Percentiles rank a stretch among this genome's conserved stretches.
phyloP scores from a whole-genome alignment of 2,888 invertebrate genomes.

The Alloplasta piceator region DNA sequence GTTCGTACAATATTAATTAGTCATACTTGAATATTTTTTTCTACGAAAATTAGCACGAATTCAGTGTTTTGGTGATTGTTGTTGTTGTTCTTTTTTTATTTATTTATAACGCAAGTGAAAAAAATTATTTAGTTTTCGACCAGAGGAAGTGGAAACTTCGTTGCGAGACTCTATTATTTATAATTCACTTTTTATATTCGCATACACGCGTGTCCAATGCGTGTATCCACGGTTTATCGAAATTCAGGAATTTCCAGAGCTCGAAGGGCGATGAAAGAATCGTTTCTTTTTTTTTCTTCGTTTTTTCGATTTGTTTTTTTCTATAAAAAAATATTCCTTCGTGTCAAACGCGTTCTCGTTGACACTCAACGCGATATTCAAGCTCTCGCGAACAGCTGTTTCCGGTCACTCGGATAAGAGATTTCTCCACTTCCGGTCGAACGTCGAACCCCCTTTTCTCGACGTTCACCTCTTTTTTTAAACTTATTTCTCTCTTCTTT shows the following conservation, averaged over 20 bases:
- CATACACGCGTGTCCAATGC: constrained; percentile 10
- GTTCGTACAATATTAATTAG: constrained; percentile 39
- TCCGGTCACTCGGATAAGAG: constrained; percentile 22
- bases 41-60: constrained; percentile 35
- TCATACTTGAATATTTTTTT: constrained; percentile 32
- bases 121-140: constrained; percentile 39
- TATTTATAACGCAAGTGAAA: constrained; percentile 45
- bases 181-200: constrained; percentile 16
- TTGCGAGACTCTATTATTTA: constrained; percentile 29
- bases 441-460: constrained; percentile 4
- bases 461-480: constrained; percentile 11
- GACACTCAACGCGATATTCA: not conserved
- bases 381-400: constrained; percentile 10
- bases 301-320: constrained; percentile 17
- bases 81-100: constrained; percentile 15
- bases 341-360: constrained; percentile 40
- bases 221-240: constrained; percentile 22
- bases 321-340: constrained; percentile 59
- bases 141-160: constrained; percentile 50
- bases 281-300: constrained; percentile 9
- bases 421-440: constrained; percentile 50
- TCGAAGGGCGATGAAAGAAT: constrained; percentile 25
- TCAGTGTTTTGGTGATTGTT: constrained; percentile 20
- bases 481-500: constrained; percentile 29
- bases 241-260: constrained; percentile 31